Conservation (phyloP, 2,797 vertebrate genomes). For the Parambassis ranga region DNA sequence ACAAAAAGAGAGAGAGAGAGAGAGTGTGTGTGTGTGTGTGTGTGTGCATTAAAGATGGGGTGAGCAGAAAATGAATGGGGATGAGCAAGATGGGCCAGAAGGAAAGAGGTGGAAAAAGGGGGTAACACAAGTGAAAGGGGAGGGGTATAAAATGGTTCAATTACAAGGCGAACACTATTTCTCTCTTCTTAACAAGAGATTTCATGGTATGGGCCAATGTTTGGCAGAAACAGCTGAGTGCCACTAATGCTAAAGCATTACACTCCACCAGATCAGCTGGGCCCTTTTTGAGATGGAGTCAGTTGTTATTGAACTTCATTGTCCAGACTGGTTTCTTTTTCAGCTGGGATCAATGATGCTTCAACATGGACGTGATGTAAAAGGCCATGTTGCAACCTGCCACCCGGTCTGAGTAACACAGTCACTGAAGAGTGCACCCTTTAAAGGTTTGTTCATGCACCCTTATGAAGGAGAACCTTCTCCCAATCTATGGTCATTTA, state of each 20-base stretch:
- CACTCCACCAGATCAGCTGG: constrained; percentile 87
- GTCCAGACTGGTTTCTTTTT: constrained; percentile 93
- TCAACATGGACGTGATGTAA: constrained; percentile 93
- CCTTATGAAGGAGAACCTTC: not conserved
- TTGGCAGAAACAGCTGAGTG: constrained; percentile 97
- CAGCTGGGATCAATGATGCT: constrained; percentile 97
- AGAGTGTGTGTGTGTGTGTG: constrained; percentile 4
- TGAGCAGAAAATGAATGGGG: constrained; percentile 79
- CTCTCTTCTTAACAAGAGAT: constrained; percentile 99
- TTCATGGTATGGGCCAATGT: constrained; percentile 95
- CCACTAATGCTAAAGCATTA: constrained; percentile 93
- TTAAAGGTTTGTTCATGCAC: constrained; percentile 2
- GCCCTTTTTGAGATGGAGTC: constrained; percentile 86
- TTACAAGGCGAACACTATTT: constrained; percentile 99
- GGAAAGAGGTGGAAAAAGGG: constrained; percentile 59
- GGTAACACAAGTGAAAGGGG: constrained; percentile 63
- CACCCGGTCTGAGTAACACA: constrained; percentile 62
- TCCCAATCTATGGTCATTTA: not conserved
- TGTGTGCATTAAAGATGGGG: constrained; percentile 37
- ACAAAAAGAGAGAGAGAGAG: constrained; percentile 82
- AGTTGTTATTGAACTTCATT: constrained; percentile 99
- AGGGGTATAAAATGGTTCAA: constrained; percentile 98
- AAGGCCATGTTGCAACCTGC: constrained; percentile 86
- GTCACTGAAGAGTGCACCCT: not conserved
- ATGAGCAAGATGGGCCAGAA: constrained; percentile 76